Evolutionary conservation across 2,888 invertebrate species (phyloP).

Genomic region (Candidula unifasciata): DNA sequence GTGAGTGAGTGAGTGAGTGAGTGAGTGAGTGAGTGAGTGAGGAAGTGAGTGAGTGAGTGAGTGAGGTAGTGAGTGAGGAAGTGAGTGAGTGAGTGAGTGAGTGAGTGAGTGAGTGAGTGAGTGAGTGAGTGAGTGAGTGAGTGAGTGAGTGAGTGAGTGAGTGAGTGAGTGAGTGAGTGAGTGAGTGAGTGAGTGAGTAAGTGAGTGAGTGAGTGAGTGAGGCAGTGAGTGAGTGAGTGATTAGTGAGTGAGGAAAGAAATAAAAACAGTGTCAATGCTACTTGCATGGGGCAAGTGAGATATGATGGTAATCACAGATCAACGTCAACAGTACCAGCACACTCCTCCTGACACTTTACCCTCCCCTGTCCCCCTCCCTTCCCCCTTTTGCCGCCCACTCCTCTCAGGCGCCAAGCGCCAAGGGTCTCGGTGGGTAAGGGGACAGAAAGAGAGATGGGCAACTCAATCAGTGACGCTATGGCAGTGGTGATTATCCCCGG

Average conservation of each 20-base stretch:
- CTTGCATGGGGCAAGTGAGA: not conserved
- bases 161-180: not conserved
- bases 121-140: not conserved
- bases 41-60: no score
- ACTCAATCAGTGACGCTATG: not conserved
- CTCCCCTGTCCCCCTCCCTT: not conserved
- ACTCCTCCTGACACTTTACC: not conserved
- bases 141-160: not conserved
- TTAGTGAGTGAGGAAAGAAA: not conserved
- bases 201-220: not conserved
- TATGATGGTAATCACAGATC: constrained; percentile 26
- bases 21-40: no score
- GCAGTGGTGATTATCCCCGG: not conserved
- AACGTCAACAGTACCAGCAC: constrained; percentile 35
- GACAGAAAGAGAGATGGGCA: not conserved
- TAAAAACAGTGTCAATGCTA: not conserved
- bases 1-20: no score
- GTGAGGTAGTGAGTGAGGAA: no score
- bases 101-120: not conserved
- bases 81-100: no score
- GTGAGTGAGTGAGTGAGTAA: not conserved
- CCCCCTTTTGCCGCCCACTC: not conserved
- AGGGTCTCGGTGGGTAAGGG: not conserved
- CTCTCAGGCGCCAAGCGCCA: not conserved
- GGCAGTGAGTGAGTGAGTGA: not conserved